Percentiles rank a stretch among this genome's conserved stretches.
Conservation (phyloP, 2,888 invertebrate genomes). For the Drosophila conformis region DNA sequence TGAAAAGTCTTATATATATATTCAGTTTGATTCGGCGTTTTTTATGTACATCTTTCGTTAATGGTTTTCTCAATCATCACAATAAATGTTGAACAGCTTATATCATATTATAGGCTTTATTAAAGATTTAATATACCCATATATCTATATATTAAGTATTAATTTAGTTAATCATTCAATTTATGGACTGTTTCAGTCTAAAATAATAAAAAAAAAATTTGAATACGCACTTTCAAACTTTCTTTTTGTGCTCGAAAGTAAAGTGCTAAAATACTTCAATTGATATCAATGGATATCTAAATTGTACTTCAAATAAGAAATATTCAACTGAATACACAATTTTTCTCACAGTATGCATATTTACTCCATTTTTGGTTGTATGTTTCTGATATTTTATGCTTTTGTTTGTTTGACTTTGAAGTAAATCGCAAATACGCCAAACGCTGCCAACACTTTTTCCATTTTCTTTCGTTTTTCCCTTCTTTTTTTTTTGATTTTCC, state of each 20-base stretch:
- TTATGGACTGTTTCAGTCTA: not conserved
- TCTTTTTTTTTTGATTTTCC: conserved; percentile 20
- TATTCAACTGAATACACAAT: not conserved
- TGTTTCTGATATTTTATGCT: conserved; percentile 63
- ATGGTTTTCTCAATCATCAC: no score
- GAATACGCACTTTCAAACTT: not conserved
- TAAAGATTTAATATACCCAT: not conserved
- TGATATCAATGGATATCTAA: not conserved
- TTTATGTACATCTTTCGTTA: not conserved
- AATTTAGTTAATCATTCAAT: not conserved
- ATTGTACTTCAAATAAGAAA: not conserved
- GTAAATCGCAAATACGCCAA: conserved; percentile 56
- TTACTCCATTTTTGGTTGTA: conserved; percentile 21
- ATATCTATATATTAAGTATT: not conserved
- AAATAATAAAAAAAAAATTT: not conserved
- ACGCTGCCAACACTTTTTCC: conserved; percentile 53
- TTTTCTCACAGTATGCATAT: not conserved
- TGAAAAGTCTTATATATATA: not conserved
- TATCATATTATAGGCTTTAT: not conserved
- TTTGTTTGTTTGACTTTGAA: conserved; percentile 76
- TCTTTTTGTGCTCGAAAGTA: not conserved
- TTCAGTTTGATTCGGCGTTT: not conserved
- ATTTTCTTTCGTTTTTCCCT: conserved; percentile 12
- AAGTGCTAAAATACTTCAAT: not conserved
- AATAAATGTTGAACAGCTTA: not conserved